Base-by-base conservation (phyloP, 2,888 invertebrate species). In the Podabrus alpinus region DNA sequence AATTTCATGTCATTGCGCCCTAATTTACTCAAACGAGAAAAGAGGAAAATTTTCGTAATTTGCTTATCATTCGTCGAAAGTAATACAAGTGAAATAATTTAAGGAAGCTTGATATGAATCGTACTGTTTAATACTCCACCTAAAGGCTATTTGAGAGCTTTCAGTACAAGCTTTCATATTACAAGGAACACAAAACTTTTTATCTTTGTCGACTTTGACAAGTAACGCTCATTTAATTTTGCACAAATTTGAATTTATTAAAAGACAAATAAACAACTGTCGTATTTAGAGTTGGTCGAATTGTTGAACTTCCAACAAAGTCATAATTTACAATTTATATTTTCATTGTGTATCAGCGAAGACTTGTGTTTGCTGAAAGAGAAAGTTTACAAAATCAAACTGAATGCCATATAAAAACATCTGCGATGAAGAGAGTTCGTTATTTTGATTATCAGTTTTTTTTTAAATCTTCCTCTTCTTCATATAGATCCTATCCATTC, bases 61-160 rank as follows among this genome's bases (percentile, higher is more conserved):
- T 75, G 70, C 75, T 77, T 77, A 75, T 77, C 77, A 67, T 73
- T 61, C 15, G 59, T 45, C 67, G 68, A 69, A 77, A 72, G 77
- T 75, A 72, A 71, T 68, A 69, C 66, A 62, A 45, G 68, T 70
- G 73, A 67, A 73, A 76, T 71, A 73, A 73, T 70, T 73, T 70
- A 24, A 75, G 73, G 75, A 75, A 71, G 75, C 73, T 67, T 71
- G 75, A 75, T 77, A 73, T 69, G 75, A 76, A 75, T 77, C 75
- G 73, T 73, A 77, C 76, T 75, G 76, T 73, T 71, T 73, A 73
- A 66, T 71, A 76, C 71, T 76, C 68, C 45, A 68, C 73, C 76
- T 21, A 59, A 13, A 59, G 45, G 76, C 21, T 45, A 17, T 66
- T 76, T 67, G 45, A 66, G 73, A 70, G 76, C 61, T 29, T 73